Conservation (phyloP, 2,113 vertebrate genomes). For the Osmerus mordax region DNA sequence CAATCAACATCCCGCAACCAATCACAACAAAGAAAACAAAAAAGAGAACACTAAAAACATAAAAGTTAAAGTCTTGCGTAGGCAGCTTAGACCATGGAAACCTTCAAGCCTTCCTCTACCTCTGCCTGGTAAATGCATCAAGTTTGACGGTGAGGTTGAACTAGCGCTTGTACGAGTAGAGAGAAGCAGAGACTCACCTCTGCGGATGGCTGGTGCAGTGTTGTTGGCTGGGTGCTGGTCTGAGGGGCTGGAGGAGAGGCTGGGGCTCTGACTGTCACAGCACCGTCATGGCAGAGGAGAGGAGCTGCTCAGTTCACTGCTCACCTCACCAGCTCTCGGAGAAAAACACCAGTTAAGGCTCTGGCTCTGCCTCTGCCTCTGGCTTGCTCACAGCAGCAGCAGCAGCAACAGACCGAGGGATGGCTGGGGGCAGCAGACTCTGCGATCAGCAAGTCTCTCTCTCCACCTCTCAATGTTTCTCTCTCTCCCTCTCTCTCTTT, state of each 20-base stretch:
- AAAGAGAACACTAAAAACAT: neutral
- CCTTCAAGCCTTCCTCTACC: neutral
- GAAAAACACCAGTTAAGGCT: constrained; percentile 57
- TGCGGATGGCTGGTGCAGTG: neutral
- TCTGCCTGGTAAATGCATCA: neutral
- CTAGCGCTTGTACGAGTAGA: neutral
- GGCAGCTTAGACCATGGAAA: too few relatives aligned
- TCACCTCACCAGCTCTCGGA: constrained; percentile 11
- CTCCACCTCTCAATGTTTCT: constrained; percentile 31
- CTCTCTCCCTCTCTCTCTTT: constrained; percentile 9
- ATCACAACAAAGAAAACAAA: neutral
- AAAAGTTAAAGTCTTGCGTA: neutral
- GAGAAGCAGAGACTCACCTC: constrained; percentile 5
- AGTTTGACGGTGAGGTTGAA: neutral
- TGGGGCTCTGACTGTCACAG: constrained; percentile 16
- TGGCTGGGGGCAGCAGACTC: constrained; percentile 63
- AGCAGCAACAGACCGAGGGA: constrained; percentile 9
- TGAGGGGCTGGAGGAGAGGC: neutral
- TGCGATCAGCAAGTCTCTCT: constrained; percentile 21
- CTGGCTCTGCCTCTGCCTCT: constrained; percentile 43
- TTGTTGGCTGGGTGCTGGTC: neutral
- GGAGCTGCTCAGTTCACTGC: neutral
- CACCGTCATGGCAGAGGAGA: constrained; percentile 16
- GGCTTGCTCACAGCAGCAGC: constrained; percentile 45
- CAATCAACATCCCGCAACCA: neutral